A percentile compares a stretch with the other conserved stretches of the same genome.
These are phyloP conservation scores for Leistus spinibarbis DNA, from an alignment of 2,888 invertebrate species.

Conservation along the genomic window DNA sequence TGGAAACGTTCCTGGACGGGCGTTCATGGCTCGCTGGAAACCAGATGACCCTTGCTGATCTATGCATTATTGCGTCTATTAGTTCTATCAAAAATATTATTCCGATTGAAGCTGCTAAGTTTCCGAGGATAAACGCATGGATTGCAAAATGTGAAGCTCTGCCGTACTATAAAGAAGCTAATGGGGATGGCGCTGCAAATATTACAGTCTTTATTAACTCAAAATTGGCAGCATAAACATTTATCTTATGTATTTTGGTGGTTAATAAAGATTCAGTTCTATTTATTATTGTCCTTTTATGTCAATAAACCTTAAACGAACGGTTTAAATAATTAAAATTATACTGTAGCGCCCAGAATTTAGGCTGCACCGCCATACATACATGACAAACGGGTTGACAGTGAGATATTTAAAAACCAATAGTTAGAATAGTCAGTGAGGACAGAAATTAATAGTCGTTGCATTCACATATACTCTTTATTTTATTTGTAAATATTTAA, in stretches of 20 bases:
- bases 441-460: not conserved
- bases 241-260: too few relatives aligned
- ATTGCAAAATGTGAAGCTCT: constrained; percentile 51
- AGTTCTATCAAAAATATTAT: constrained; percentile 57
- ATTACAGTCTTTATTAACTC: not conserved
- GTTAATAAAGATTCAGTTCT: too few relatives aligned
- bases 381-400: too few relatives aligned
- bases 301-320: too few relatives aligned
- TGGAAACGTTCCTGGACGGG: constrained; percentile 59
- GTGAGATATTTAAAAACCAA: too few relatives aligned
- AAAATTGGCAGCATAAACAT: not conserved
- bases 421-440: too few relatives aligned
- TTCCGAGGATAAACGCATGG: constrained; percentile 57
- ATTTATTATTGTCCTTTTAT: too few relatives aligned
- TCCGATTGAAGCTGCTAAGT: constrained; percentile 53
- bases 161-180: constrained; percentile 53
- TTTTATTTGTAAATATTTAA: not conserved
- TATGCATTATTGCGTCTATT: constrained; percentile 55
- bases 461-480: not conserved
- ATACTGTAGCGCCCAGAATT: too few relatives aligned
- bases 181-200: constrained; percentile 35
- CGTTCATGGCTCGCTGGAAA: constrained; percentile 61
- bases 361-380: too few relatives aligned
- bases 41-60: constrained; percentile 62
- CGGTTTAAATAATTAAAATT: too few relatives aligned